Base-by-base conservation (phyloP, 2,888 invertebrate species). In the Idaea dimidiata region DNA sequence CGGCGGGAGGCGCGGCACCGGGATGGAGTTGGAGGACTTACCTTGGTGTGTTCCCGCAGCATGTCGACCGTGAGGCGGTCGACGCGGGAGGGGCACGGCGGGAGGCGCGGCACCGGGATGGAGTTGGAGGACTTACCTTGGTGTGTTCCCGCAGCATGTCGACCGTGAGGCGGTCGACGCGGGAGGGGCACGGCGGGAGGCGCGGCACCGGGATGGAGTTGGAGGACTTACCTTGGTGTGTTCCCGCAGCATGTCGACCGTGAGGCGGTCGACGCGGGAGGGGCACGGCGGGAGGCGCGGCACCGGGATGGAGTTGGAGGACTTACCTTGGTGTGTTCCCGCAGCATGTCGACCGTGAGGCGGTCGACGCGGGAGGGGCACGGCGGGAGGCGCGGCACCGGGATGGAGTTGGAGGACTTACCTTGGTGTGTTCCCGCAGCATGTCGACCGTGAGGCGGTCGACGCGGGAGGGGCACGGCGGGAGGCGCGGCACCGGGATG, bases 51-150 rank as follows among this genome's bases (percentile, higher is more conserved):
- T 78, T 97, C 97, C 68, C 96, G 83, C 63, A 96, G 93, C 87
- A 96, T 96, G 78, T 97, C 97, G 1, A 97, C 96, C 24, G 97
- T 95, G 24, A 97, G 94, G 53, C 96, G 86, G 80, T 97, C 97
- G 2, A 97, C 96, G 43, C 97, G 86, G 0, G 96, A 95, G 0
- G 97, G 96, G 75, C 95, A 96, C 1, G 95, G 95, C 59, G 96
- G 96, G 63, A 97, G 91, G 0, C 96, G 89, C n/a, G 97, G 97
- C 66, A 96, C 95, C 68, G 96, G 96, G 14, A 91, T 91, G 66
- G 95, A 96, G 78, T 97, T n/a, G n/a, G n/a, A n/a, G n/a, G n/a
- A n/a, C n/a, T n/a, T 69, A 94, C 94, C 93, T 96, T 96, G 54
- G 95, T 95, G 79, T 96, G 96, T 78, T 97, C 97, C 68, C 96